Conservation (phyloP, 1,140 invertebrate genomes). For the Trissolcus basalis region DNA sequence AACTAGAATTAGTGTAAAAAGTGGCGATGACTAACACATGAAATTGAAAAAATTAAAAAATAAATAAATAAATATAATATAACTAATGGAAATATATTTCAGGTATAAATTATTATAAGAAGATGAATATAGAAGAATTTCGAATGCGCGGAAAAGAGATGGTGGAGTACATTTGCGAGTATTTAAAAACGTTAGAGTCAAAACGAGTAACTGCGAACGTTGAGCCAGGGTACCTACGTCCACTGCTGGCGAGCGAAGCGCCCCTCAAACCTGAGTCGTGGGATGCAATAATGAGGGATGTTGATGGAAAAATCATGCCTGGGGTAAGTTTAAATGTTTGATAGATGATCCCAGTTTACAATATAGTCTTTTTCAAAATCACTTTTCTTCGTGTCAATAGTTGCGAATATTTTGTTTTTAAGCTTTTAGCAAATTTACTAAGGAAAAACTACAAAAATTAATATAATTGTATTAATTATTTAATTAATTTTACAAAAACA, state of each 20-base stretch:
- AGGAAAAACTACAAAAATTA: too few species aligned
- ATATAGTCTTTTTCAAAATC: background rate
- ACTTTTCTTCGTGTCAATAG: too few species aligned
- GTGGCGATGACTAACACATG: too few species aligned
- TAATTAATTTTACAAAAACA: too few species aligned
- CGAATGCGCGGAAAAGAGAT: slow-evolving; percentile 89
- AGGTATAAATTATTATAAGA: slow-evolving; percentile 21
- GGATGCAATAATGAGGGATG: slow-evolving; percentile 91
- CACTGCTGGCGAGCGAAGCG: slow-evolving; percentile 84
- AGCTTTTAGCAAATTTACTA: too few species aligned
- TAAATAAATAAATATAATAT: background rate
- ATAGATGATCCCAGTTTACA: background rate
- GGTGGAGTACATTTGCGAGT: slow-evolving; percentile 95
- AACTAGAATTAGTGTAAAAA: too few species aligned
- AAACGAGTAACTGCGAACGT: slow-evolving; percentile 88
- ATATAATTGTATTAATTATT: too few species aligned
- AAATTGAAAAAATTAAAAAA: too few species aligned
- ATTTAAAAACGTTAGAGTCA: slow-evolving; percentile 84
- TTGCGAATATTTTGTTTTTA: too few species aligned
- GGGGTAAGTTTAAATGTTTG: slow-evolving; percentile 81
- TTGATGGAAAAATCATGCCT: slow-evolving; percentile 94
- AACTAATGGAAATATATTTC: background rate
- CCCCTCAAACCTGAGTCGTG: slow-evolving; percentile 89
- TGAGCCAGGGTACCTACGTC: slow-evolving; percentile 89
- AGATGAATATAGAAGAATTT: slow-evolving; percentile 91